Evolutionary conservation across 2,888 invertebrate species (phyloP).

Genomic region (Melanostoma mellinum): DNA sequence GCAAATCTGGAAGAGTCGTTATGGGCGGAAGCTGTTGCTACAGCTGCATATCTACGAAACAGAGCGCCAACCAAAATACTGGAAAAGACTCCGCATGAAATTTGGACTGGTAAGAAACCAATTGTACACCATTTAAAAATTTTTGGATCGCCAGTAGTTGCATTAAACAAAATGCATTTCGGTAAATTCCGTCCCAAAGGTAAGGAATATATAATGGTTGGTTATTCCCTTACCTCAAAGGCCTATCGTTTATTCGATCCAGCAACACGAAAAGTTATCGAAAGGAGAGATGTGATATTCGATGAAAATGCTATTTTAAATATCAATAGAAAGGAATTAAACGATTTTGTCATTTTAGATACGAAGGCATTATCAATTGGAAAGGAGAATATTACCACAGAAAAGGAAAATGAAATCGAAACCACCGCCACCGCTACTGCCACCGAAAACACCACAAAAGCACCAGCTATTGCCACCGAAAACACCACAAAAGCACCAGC

Average conservation of each 20-base stretch:
- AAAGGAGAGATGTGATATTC: slow-evolving; percentile 36
- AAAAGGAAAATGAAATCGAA: too few species aligned
- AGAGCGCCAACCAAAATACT: slow-evolving; percentile 33
- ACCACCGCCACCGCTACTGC: too few species aligned
- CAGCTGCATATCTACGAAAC: slow-evolving; percentile 47
- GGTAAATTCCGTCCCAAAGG: slow-evolving; percentile 39
- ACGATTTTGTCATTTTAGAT: too few species aligned
- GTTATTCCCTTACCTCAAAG: slow-evolving; percentile 29
- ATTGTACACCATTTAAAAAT: slow-evolving; percentile 32
- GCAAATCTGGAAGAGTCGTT: slow-evolving; percentile 70
- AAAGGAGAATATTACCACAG: too few species aligned
- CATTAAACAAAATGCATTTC: too few species aligned
- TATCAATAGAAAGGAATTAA: too few species aligned
- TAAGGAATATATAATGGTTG: slow-evolving; percentile 33
- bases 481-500: too few species aligned
- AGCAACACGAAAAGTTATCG: slow-evolving; percentile 17
- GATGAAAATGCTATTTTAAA: slow-evolving; percentile 27
- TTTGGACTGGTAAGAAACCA: slow-evolving; percentile 55
- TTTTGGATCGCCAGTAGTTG: slow-evolving; percentile 31
- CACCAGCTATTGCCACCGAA: too few species aligned
- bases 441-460: too few species aligned
- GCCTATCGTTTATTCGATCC: slow-evolving; percentile 49
- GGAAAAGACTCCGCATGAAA: slow-evolving; percentile 53
- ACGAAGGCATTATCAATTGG: too few species aligned
- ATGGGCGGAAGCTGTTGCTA: slow-evolving; percentile 60